Conservation (phyloP, 2,797 vertebrate species). For the Hephaestus fuliginosus region DNA sequence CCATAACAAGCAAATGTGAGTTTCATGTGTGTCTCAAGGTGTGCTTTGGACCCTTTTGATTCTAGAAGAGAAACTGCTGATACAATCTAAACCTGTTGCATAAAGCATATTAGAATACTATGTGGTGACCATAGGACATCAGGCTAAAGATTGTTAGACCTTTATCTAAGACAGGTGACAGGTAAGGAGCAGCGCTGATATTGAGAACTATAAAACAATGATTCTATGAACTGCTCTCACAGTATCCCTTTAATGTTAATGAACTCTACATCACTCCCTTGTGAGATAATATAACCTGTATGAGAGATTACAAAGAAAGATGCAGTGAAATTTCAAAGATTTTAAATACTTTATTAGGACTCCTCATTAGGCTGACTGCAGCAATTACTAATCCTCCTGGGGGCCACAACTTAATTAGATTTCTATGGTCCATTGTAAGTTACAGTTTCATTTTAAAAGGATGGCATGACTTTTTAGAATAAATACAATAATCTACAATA, state of each 20-base stretch:
- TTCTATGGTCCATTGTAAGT: constrained; percentile 5
- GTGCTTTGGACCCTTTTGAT: constrained; percentile 22
- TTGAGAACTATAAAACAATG: constrained; percentile 42
- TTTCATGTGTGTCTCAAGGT: constrained; percentile 13
- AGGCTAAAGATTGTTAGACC: constrained; percentile 43
- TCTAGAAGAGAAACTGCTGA: constrained; percentile 12
- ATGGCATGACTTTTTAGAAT: neutral
- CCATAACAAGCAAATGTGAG: neutral
- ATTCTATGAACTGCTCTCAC: constrained; percentile 16
- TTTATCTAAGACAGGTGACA: constrained; percentile 62
- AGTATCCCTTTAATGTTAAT: constrained; percentile 46
- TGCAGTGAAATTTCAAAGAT: constrained; percentile 10
- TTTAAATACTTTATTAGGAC: constrained; percentile 30
- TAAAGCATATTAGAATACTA: constrained; percentile 47
- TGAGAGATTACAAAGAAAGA: constrained; percentile 37
- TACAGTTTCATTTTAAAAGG: neutral
- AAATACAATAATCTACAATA: constrained; percentile 10
- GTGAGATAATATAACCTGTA: constrained; percentile 33
- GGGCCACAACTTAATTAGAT: constrained; percentile 27
- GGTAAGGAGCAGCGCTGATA: constrained; percentile 58
- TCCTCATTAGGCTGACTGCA: constrained; percentile 20
- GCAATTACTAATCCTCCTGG: constrained; percentile 25
- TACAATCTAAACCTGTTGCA: constrained; percentile 47
- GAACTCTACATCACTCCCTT: constrained; percentile 18
- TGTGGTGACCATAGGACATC: constrained; percentile 33